Conservation (phyloP, 2,797 vertebrate species). For the Clarias platycephalus region DNA sequence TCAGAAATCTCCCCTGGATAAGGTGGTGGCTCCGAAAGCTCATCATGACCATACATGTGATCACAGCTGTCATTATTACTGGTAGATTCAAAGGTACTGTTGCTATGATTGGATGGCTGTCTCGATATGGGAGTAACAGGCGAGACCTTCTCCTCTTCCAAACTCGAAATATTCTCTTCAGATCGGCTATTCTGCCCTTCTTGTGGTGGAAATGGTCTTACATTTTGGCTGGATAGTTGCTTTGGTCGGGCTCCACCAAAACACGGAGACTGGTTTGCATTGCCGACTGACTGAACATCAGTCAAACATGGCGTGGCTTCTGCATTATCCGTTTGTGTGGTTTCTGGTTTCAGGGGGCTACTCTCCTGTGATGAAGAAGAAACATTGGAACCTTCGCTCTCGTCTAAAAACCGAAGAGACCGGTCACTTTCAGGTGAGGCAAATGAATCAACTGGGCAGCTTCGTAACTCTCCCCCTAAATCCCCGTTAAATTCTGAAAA, state of each 20-base stretch:
- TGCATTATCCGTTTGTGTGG: slow-evolving; percentile 23
- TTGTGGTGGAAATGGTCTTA: slow-evolving; percentile 61
- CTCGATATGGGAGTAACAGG: slow-evolving; percentile 46
- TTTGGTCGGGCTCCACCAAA: slow-evolving; percentile 87
- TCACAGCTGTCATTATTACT: slow-evolving; percentile 56
- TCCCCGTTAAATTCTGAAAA: slow-evolving; percentile 56
- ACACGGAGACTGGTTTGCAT: slow-evolving; percentile 60
- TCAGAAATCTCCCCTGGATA: slow-evolving; percentile 66
- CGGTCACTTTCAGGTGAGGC: slow-evolving; percentile 69
- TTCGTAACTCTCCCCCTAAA: slow-evolving; percentile 58
- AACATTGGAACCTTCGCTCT: slow-evolving; percentile 51
- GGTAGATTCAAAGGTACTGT: slow-evolving; percentile 32
- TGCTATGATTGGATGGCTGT: slow-evolving; percentile 42
- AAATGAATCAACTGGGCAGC: slow-evolving; percentile 56
- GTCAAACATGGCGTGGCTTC: slow-evolving; percentile 55
- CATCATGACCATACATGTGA: slow-evolving; percentile 63
- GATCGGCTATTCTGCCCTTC: slow-evolving; percentile 44
- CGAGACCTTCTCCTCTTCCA: slow-evolving; percentile 54
- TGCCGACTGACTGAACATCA: slow-evolving; percentile 56
- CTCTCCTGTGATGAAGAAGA: slow-evolving; percentile 57
- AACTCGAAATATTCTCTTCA: slow-evolving; percentile 27
- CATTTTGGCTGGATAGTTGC: slow-evolving; percentile 71
- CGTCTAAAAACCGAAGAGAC: slow-evolving; percentile 56
- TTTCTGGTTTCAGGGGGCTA: slow-evolving; percentile 51
- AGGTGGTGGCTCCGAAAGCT: slow-evolving; percentile 76